Evolutionary conservation across 2,888 invertebrate species (phyloP).

Genomic region (Drosophila mimetica): DNA sequence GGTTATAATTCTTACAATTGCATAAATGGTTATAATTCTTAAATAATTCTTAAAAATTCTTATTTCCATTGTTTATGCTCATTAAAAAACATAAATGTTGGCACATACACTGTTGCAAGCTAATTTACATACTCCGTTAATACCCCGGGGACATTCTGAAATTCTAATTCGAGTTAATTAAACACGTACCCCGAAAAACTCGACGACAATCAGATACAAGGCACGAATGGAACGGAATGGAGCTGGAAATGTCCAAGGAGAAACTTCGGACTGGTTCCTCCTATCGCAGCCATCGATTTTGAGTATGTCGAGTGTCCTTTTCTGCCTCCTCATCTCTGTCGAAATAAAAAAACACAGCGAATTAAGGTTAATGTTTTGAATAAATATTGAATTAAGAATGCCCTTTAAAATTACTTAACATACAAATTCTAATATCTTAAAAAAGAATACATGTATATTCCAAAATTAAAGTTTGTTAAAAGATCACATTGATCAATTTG

Average conservation of each 20-base stretch:
- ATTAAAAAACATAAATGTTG: constrained; percentile 31
- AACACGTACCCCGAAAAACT: constrained; percentile 50
- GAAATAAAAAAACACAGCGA: constrained; percentile 20
- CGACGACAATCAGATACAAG: constrained; percentile 68
- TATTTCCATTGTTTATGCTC: constrained; percentile 25
- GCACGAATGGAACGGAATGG: constrained; percentile 56
- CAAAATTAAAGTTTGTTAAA: too few species aligned
- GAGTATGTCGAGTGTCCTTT: constrained; percentile 72
- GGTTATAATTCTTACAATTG: too few species aligned
- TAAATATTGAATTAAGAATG: constrained; percentile 6
- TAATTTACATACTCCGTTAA: constrained; percentile 41
- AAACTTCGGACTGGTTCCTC: constrained; percentile 55
- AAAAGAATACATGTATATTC: too few species aligned
- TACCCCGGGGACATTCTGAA: constrained; percentile 35
- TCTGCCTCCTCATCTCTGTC: constrained; percentile 23
- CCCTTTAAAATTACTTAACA: background rate
- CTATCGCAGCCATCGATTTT: constrained; percentile 73
- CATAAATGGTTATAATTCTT: too few species aligned
- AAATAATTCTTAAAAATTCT: too few species aligned
- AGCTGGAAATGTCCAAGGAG: constrained; percentile 49
- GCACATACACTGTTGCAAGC: background rate
- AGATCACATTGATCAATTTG: too few species aligned
- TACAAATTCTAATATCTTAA: too few species aligned
- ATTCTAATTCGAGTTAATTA: constrained; percentile 76
- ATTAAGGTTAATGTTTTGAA: background rate